Evolutionary conservation across 2,113 vertebrate species (phyloP).

Genomic region (Hippolais icterina): DNA sequence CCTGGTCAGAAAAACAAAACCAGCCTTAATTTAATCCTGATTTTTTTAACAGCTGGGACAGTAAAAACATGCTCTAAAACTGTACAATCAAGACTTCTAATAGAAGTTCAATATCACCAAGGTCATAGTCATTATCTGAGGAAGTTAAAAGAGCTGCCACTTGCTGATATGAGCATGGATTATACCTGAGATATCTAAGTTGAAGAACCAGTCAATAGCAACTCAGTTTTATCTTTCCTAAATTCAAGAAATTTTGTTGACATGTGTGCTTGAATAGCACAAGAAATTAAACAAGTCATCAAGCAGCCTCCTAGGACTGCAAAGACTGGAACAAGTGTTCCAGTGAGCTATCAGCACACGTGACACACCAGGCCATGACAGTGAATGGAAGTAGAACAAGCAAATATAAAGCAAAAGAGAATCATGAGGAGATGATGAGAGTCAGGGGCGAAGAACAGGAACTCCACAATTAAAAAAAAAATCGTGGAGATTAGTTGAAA

Average conservation of each 20-base stretch:
- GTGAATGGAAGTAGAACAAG: slow-evolving; percentile 5
- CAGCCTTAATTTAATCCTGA: background rate
- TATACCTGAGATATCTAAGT: slow-evolving; percentile 37
- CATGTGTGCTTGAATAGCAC: slow-evolving; percentile 55
- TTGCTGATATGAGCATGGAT: slow-evolving; percentile 23
- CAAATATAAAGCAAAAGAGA: slow-evolving; percentile 55
- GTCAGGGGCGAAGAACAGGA: background rate
- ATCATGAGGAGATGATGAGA: background rate
- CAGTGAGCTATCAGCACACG: slow-evolving; percentile 7
- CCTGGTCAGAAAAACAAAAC: background rate
- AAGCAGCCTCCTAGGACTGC: slow-evolving; percentile 35
- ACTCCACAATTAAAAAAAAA: slow-evolving; percentile 24
- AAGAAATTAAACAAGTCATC: slow-evolving; percentile 66
- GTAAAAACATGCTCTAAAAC: background rate
- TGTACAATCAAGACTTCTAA: background rate
- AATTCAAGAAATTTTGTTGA: slow-evolving; percentile 66
- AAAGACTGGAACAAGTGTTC: slow-evolving; percentile 49
- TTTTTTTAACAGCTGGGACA: background rate
- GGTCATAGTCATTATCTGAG: slow-evolving; percentile 24
- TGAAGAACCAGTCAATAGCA: slow-evolving; percentile 56
- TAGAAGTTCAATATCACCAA: background rate
- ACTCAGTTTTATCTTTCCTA: slow-evolving; percentile 59
- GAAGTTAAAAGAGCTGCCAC: slow-evolving; percentile 6
- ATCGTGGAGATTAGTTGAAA: background rate
- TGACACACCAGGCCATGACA: slow-evolving; percentile 23